phyloP scores from a whole-genome alignment of 2,888 invertebrate genomes.

The Ennomos fuscantarius region DNA sequence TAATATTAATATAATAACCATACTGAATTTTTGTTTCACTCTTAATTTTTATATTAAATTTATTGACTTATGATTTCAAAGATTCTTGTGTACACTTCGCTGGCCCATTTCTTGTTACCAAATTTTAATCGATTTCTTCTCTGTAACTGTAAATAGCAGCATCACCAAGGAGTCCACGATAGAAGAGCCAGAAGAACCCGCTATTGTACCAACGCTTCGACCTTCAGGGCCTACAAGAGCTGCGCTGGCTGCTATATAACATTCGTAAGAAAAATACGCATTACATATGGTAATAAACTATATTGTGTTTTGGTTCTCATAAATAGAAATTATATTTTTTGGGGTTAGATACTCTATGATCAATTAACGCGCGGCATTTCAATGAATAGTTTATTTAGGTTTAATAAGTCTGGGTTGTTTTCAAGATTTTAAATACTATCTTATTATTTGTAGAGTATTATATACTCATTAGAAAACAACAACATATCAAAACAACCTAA shows the following conservation, averaged over 20 bases:
- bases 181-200: constrained; percentile 65
- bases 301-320: background rate
- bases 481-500: no score
- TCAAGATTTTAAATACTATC: no score
- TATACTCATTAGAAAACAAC: no score
- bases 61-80: background rate
- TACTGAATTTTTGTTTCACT: background rate
- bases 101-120: no score
- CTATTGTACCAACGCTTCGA: constrained; percentile 72
- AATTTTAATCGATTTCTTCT: constrained; percentile 19
- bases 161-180: constrained; percentile 62
- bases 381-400: no score
- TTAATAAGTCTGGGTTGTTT: no score
- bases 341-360: no score
- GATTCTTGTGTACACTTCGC: no score
- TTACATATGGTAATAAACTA: background rate
- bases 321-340: no score
- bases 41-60: background rate
- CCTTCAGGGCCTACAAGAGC: constrained; percentile 67
- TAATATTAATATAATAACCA: no score
- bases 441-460: no score
- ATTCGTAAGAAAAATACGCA: background rate
- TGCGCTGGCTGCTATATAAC: constrained; percentile 36
- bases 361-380: no score
- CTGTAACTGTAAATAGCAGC: constrained; percentile 24